Percentiles rank a stretch among this genome's conserved stretches.
These are phyloP conservation scores for Tholera decimalis DNA, from an alignment of 2,888 invertebrate genomes.

Conservation along the genomic window DNA sequence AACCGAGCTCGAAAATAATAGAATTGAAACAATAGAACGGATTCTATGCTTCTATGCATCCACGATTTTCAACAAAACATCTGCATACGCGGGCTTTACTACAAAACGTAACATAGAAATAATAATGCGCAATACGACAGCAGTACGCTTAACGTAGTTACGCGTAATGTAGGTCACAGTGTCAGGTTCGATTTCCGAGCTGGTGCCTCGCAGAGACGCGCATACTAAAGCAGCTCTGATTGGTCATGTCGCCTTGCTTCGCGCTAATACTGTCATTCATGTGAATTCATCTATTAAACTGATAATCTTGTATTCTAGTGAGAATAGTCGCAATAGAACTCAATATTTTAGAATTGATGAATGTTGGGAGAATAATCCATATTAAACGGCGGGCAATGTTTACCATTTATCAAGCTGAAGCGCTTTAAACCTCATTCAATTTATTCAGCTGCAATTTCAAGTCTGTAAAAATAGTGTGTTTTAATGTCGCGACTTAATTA, in stretches of 20 bases:
- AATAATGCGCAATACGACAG: constrained; percentile 58
- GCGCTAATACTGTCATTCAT: constrained; percentile 29
- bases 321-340: background rate
- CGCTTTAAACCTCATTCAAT: constrained; percentile 18
- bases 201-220: constrained; percentile 53
- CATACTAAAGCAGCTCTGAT: constrained; percentile 47
- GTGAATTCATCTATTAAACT: constrained; percentile 11
- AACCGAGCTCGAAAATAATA: background rate
- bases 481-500: no score
- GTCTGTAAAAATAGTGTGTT: constrained; percentile 16
- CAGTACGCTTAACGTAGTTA: constrained; percentile 50
- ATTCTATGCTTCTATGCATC: background rate
- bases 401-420: constrained; percentile 22
- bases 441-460: constrained; percentile 11
- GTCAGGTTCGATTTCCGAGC: constrained; percentile 67
- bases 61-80: constrained; percentile 26
- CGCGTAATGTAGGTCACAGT: constrained; percentile 68
- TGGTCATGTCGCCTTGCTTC: constrained; percentile 40
- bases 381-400: background rate
- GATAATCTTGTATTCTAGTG: background rate
- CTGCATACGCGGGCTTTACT: constrained; percentile 15
- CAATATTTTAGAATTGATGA: no score
- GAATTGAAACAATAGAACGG: constrained; percentile 18
- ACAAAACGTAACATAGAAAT: constrained; percentile 40
- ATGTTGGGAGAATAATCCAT: background rate